Evolutionary conservation across 2,888 invertebrate species (phyloP).

Genomic region (Caenorhabditis macrosperma): DNA sequence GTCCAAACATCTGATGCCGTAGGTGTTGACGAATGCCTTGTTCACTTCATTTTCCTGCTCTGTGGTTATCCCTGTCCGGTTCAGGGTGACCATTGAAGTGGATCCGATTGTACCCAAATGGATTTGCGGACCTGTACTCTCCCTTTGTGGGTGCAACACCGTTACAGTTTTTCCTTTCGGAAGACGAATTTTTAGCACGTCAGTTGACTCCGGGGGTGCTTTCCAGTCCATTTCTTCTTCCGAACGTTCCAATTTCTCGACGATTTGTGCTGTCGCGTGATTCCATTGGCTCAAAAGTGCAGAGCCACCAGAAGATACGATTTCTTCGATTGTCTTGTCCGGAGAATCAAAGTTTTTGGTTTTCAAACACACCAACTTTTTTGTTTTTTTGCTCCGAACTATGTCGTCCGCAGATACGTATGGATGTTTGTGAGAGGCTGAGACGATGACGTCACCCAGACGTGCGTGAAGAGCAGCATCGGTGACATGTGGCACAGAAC

Average conservation of each 20-base stretch:
- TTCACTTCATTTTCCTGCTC: slow-evolving; percentile 83
- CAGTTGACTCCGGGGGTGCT: slow-evolving; percentile 66
- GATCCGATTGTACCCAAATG: slow-evolving; percentile 76
- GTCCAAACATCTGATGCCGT: slow-evolving; percentile 91
- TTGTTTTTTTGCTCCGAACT: slow-evolving; percentile 70
- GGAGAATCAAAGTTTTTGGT: slow-evolving; percentile 25
- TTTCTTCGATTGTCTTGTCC: slow-evolving; percentile 25
- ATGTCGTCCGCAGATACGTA: slow-evolving; percentile 78
- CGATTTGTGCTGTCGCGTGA: slow-evolving; percentile 22
- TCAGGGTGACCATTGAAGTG: slow-evolving; percentile 60
- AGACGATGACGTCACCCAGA: slow-evolving; percentile 77
- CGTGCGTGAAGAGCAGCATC: slow-evolving; percentile 92
- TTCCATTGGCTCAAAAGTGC: slow-evolving; percentile 33
- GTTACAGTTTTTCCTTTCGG: slow-evolving; percentile 77
- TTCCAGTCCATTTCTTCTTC: slow-evolving; percentile 73
- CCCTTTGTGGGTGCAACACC: slow-evolving; percentile 77
- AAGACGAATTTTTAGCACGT: slow-evolving; percentile 73
- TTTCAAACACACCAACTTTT: slow-evolving; percentile 68
- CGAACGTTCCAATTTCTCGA: background rate
- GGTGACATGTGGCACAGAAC: slow-evolving; percentile 96
- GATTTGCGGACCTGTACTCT: slow-evolving; percentile 64
- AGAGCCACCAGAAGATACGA: slow-evolving; percentile 52
- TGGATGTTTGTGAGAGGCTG: slow-evolving; percentile 60
- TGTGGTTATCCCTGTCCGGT: slow-evolving; percentile 44
- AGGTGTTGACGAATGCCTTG: slow-evolving; percentile 89